phyloP scores from a whole-genome alignment of 2,113 vertebrate genomes.

The Carollia perspicillata region DNA sequence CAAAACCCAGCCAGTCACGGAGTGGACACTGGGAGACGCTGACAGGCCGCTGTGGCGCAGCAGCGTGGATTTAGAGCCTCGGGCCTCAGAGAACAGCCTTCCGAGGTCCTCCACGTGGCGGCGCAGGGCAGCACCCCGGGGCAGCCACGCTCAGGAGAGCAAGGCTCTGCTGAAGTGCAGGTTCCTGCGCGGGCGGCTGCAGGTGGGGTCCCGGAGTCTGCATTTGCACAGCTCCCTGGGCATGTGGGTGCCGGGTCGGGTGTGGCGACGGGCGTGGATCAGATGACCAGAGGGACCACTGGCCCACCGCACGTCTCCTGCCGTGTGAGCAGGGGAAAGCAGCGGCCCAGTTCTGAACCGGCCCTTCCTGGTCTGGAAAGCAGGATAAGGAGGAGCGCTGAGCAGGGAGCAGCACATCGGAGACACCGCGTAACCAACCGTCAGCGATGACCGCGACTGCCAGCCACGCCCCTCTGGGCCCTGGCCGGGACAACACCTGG shows the following conservation, averaged over 20 bases:
- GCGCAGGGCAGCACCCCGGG: accelerated
- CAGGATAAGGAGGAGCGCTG: background rate
- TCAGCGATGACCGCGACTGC: too few relatives aligned
- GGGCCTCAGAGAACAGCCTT: background rate
- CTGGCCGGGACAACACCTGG: too few relatives aligned
- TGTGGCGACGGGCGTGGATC: accelerated
- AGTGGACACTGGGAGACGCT: background rate
- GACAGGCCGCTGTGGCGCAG: background rate
- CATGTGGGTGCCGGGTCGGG: background rate
- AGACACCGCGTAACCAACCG: too few relatives aligned
- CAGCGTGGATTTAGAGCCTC: accelerated
- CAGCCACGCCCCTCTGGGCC: too few relatives aligned
- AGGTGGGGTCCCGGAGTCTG: too few relatives aligned
- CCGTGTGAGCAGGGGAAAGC: background rate
- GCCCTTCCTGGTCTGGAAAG: background rate
- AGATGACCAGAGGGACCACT: accelerated
- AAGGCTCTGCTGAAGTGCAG: accelerated
- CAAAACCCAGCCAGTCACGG: background rate
- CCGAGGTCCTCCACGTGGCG: background rate
- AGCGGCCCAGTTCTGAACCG: too few relatives aligned
- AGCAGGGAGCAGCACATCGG: too few relatives aligned
- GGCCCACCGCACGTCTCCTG: too few relatives aligned
- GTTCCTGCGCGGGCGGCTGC: background rate
- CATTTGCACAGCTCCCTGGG: background rate
- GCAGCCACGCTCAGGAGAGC: accelerated